Conservation (phyloP, 2,797 vertebrate species). For the Sebastolobus altivelis region DNA sequence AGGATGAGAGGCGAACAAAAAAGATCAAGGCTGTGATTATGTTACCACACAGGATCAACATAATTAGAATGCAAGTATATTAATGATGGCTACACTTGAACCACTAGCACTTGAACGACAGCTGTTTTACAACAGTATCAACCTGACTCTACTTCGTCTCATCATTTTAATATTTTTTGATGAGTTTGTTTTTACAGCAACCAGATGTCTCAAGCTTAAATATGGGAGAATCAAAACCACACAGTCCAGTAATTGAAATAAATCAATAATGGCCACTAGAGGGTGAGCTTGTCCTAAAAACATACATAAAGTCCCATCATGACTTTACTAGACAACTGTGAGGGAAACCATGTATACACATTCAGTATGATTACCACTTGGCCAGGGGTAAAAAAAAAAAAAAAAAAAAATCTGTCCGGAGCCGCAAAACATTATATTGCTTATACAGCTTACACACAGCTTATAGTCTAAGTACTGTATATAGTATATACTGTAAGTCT, state of each 20-base stretch:
- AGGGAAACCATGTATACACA: not conserved
- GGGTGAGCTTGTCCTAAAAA: conserved; percentile 44
- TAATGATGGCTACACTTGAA: not conserved
- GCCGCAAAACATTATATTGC: too few relatives aligned
- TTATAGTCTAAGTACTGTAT: too few relatives aligned
- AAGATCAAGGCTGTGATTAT: conserved; percentile 13
- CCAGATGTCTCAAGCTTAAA: not conserved
- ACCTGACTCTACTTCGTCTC: not conserved
- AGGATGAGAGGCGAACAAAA: conserved; percentile 29
- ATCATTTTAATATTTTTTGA: not conserved
- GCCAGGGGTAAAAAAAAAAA: too few relatives aligned
- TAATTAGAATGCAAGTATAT: conserved; percentile 23
- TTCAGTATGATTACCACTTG: not conserved
- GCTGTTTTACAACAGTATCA: too few relatives aligned
- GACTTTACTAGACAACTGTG: not conserved
- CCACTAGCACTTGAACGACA: too few relatives aligned
- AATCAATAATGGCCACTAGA: conserved; percentile 53
- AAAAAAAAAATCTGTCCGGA: too few relatives aligned
- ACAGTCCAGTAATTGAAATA: not conserved
- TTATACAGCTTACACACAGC: too few relatives aligned
- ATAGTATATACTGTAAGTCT: too few relatives aligned
- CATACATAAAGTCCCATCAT: not conserved
- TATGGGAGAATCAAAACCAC: not conserved
- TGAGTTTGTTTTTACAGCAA: not conserved
- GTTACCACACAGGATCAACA: conserved; percentile 13